A percentile compares a stretch with the other conserved stretches of the same genome.
Evolutionary conservation across 2,888 invertebrate species (phyloP).

Genomic region (Ecdyonurus torrentis): DNA sequence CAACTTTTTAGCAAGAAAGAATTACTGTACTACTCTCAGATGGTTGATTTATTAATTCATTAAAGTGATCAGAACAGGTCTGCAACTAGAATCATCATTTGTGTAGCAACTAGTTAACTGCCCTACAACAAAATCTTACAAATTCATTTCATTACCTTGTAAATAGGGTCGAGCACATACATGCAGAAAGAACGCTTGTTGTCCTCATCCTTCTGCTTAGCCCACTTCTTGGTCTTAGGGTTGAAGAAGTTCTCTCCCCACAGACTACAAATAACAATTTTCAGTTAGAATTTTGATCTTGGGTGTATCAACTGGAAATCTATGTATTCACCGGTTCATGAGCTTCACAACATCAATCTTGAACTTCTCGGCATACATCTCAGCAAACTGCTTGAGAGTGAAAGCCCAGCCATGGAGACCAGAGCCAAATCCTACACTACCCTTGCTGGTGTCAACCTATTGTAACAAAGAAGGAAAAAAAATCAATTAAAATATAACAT

Average conservation of each 20-base stretch:
- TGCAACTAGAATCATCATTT: conserved; percentile 1
- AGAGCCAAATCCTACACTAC: conserved; percentile 98
- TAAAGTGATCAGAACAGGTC: conserved; percentile 1
- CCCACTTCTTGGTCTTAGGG: conserved; percentile 94
- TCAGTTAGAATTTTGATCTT: background rate
- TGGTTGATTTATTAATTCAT: background rate
- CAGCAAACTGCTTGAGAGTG: conserved; percentile 97
- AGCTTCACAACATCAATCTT: conserved; percentile 92
- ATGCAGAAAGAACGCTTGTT: conserved; percentile 97
- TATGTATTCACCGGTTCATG: conserved; percentile 68
- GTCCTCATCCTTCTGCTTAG: conserved; percentile 73
- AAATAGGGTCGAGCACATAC: conserved; percentile 98
- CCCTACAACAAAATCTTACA: too few relatives aligned
- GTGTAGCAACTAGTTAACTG: background rate
- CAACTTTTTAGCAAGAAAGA: conserved; percentile 5
- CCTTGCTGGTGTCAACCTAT: conserved; percentile 89
- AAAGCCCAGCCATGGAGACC: conserved; percentile 99
- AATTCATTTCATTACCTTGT: conserved; percentile 51
- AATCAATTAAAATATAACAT: background rate
- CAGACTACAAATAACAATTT: conserved; percentile 27
- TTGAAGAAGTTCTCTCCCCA: conserved; percentile 99
- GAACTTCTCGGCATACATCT: conserved; percentile 98
- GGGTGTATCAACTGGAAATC: too few relatives aligned
- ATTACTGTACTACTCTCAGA: background rate
- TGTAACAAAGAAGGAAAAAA: conserved; percentile 7